Base-by-base conservation (phyloP, 2,113 vertebrate species). In the Microtus montanus region DNA sequence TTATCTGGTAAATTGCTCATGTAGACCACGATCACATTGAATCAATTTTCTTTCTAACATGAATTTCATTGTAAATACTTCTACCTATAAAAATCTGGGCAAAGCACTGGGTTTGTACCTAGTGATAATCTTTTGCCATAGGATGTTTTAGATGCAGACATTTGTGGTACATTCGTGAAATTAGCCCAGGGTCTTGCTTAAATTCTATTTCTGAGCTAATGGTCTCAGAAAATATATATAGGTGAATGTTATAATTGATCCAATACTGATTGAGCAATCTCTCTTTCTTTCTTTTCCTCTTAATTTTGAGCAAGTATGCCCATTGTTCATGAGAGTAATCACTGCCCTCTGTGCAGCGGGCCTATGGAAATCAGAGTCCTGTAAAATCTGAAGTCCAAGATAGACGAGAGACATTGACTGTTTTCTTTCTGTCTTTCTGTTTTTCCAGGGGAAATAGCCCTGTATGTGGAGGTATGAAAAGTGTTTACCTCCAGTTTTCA, bases 1-100 rank as follows among this genome's bases (percentile, higher is more conserved):
- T 96, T 95, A 87, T 73, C 73, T 73, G 54, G 80, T 26, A 96
- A 88, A 93, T 94, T 90, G 87, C 66, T 93, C 58, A 20, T n/a
- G 49, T 89, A 75, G 83, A 66, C 86, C 87, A 94, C n/a, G 83
- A 82, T 95, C 74, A 80, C 73, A n/a, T 95, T 74, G 88, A 85
- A 93, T 95, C 91, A 90, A 58, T 82, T 91, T 93, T 35, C 30
- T 91, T 61, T 93, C 77, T 54, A 88, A 95, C 64, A 58, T 75
- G 11, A 78, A 77, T 84, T 24, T 91, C 82, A 20, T 94, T 63
- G n/a, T 94, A 94, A 96, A 90, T 90, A 93, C 30, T 17, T 82
- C 6, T 82, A 54, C 49, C 13, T 87, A 61, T 52, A 20, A 77
- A 96, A 22, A 74, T n/a, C 22, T 77, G 90, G 52, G 64, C 61